phyloP scores from a whole-genome alignment of 1,140 invertebrate species.

The Riptortus pedestris region DNA sequence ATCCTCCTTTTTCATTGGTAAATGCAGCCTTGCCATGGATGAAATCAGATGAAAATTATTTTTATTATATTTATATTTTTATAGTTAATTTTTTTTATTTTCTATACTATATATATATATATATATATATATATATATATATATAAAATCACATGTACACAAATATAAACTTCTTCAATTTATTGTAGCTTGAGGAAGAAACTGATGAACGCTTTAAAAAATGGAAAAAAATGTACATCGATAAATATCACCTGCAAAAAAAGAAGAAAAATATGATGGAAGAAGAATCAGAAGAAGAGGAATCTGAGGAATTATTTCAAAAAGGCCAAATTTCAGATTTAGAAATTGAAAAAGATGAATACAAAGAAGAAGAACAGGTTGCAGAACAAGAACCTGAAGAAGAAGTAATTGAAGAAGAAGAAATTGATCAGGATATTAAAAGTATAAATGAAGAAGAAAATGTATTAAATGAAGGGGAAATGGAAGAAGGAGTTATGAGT shows the following conservation, averaged over 20 bases:
- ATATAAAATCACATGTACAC: too few relatives aligned
- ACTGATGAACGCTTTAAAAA: not conserved
- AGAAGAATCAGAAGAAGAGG: not conserved
- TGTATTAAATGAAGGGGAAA: not conserved
- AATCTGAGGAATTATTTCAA: not conserved
- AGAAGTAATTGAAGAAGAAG: not conserved
- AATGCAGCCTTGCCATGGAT: too few relatives aligned
- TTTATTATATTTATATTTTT: too few relatives aligned
- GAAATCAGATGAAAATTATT: too few relatives aligned
- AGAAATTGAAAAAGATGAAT: not conserved
- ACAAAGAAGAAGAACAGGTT: not conserved
- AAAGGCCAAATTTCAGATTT: not conserved
- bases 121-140: too few relatives aligned
- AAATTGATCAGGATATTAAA: not conserved
- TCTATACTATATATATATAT: too few relatives aligned
- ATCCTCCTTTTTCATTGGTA: too few relatives aligned
- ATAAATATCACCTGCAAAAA: not conserved
- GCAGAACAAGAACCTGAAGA: not conserved
- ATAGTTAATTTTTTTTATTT: too few relatives aligned
- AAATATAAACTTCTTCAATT: too few relatives aligned
- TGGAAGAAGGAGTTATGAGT: too few relatives aligned
- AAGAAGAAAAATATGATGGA: not conserved
- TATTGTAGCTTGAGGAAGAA: not conserved
- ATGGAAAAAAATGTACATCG: not conserved
- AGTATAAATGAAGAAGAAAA: not conserved